These are phyloP conservation scores for Rhamnusium bicolor DNA, from an alignment of 2,888 invertebrate genomes.

Conservation along the genomic window DNA sequence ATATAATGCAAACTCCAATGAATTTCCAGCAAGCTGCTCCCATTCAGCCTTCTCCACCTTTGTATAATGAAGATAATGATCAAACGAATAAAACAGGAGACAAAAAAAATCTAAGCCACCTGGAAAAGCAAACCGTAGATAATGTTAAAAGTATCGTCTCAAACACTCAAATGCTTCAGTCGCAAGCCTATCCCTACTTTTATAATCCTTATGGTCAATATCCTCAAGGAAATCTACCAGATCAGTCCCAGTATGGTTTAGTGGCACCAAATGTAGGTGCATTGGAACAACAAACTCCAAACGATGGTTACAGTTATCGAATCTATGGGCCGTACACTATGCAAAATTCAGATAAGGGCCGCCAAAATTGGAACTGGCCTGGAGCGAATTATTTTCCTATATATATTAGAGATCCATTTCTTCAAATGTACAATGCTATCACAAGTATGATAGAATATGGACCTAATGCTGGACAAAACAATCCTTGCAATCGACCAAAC, in stretches of 20 bases:
- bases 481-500: slow-evolving; percentile 51
- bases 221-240: slow-evolving; percentile 24
- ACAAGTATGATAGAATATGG: slow-evolving; percentile 76
- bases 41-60: background rate
- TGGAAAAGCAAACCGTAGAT: slow-evolving; percentile 62
- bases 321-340: slow-evolving; percentile 40
- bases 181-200: slow-evolving; percentile 32
- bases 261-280: slow-evolving; percentile 25
- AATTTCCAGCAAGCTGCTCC: background rate
- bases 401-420: slow-evolving; percentile 74
- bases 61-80: background rate
- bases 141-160: slow-evolving; percentile 64
- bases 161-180: slow-evolving; percentile 43
- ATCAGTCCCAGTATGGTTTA: slow-evolving; percentile 36
- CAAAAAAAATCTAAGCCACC: slow-evolving; percentile 33
- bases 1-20: slow-evolving; percentile 1
- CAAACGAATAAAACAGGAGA: slow-evolving; percentile 12
- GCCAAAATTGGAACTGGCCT: slow-evolving; percentile 71
- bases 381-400: slow-evolving; percentile 74
- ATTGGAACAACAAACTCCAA: slow-evolving; percentile 23
- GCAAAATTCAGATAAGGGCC: slow-evolving; percentile 38
- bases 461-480: slow-evolving; percentile 71
- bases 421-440: slow-evolving; percentile 73
- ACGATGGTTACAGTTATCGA: slow-evolving; percentile 36
- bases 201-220: slow-evolving; percentile 44